Conservation (phyloP, 2,888 invertebrate genomes). For the Esperia sulphurella region DNA sequence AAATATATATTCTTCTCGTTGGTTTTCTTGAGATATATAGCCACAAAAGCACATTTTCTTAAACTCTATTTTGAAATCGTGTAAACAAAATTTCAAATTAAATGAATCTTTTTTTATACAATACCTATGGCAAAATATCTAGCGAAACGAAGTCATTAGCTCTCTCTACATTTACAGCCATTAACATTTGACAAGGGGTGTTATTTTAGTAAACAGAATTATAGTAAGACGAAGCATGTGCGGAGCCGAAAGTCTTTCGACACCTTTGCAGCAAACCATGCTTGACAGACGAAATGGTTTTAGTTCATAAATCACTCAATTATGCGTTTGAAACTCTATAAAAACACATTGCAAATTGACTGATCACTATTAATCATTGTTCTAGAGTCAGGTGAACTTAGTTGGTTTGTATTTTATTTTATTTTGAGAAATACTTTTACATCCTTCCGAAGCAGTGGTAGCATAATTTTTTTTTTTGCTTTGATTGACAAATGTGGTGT, state of each 20-base stretch:
- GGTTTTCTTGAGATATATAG: too few species aligned
- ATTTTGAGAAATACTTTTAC: neutral
- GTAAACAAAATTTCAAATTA: too few species aligned
- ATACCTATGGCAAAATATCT: neutral
- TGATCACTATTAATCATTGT: constrained; percentile 47
- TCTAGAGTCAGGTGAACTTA: constrained; percentile 20
- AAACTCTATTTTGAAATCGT: too few species aligned
- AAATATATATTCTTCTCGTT: too few species aligned
- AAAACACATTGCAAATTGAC: constrained; percentile 56
- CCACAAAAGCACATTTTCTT: too few species aligned
- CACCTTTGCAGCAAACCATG: constrained; percentile 62
- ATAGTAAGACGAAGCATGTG: constrained; percentile 44
- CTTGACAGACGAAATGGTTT: constrained; percentile 50
- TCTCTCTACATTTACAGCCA: constrained; percentile 2
- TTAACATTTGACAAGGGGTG: constrained; percentile 19
- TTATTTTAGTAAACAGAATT: constrained; percentile 32
- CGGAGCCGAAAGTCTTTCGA: constrained; percentile 50
- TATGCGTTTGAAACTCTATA: constrained; percentile 34
- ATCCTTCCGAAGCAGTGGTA: too few species aligned
- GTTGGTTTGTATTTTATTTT: neutral
- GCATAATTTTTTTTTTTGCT: too few species aligned
- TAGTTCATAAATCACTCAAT: constrained; percentile 73
- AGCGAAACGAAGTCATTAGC: neutral
- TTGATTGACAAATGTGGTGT: too few species aligned
- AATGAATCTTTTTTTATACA: too few species aligned